Evolutionary conservation across 2,113 vertebrate species (phyloP), one percentile per base, ranked within the genome.

Genomic region (Erythrocercus mccallii): DNA sequence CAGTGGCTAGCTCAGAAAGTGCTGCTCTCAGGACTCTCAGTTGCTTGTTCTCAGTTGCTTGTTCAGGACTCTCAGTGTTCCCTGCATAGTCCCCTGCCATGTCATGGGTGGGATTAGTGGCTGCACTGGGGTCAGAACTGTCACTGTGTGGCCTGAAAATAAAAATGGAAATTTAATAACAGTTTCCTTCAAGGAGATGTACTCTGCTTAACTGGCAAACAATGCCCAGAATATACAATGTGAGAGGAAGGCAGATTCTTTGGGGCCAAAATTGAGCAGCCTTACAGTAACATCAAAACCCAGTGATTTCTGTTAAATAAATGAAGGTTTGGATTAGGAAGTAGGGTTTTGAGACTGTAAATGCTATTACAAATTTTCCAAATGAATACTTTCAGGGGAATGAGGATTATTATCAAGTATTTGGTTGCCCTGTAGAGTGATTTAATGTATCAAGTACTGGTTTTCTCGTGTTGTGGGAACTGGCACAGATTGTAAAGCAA

Each of bases 361-460:
- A 48, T 79, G 62, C 84, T 94, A 56, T 92, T 94, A 85, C 40
- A 90, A 18, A 78, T 93, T 94, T 96, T 96, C 77, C 88, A 94
- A 78, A 92, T 91, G 69, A 94, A 78, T 89, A 92, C 68, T 86
- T 91, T 47, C 5, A 3, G 72, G 50, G 24, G 27, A 78, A 73
- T 72, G 62, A 86, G 91, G 50, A 62, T 91, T 93, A 80, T 89
- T 89, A 40, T 71, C 56, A 77, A 94, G 60, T 86, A 58, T 91
- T 94, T 54, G 33, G n/a, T 94, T 94, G 88, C 62, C 81, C 37
- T 91, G 61, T 69, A 18, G 51, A 70, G 60, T 77, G 80, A 80
- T 82, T 96, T 84, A 90, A 44, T 93, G 20, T 62, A 86, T 93
- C 74, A 90, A 81, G 73, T 40, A 30, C 47, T 92, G 78, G 20